Conservation (phyloP, 2,888 invertebrate species). For the Caenorhabditis sp. region DNA sequence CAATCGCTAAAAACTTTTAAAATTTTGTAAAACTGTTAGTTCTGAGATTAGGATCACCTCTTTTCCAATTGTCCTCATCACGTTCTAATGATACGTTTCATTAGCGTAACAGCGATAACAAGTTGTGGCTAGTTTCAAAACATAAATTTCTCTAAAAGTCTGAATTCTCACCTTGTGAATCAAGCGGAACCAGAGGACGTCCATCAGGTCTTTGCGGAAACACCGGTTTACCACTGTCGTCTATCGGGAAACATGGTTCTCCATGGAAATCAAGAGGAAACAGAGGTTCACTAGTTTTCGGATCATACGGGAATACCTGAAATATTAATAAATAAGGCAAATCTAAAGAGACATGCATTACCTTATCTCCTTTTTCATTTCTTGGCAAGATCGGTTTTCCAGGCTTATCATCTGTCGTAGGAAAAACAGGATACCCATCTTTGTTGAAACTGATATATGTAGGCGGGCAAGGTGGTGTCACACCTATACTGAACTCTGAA, state of each 20-base stretch:
- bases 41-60: no score
- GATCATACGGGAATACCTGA: constrained; percentile 32
- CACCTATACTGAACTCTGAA: constrained; percentile 22
- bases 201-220: constrained; percentile 23
- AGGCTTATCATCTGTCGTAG: constrained; percentile 23
- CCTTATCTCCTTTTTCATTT: constrained; percentile 26
- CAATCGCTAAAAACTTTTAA: background rate
- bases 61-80: no score
- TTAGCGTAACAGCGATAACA: no score
- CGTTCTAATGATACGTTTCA: no score
- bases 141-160: background rate
- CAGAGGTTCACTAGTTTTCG: constrained; percentile 12
- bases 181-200: constrained; percentile 25
- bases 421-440: constrained; percentile 22
- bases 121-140: no score
- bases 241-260: constrained; percentile 22
- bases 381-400: constrained; percentile 23
- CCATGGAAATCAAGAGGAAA: constrained; percentile 36
- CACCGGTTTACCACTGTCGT: constrained; percentile 24
- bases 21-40: background rate
- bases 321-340: background rate
- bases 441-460: constrained; percentile 25
- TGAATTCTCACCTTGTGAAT: constrained; percentile 17
- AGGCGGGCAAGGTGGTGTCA: constrained; percentile 19
- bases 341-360: no score